These are phyloP conservation scores for Coptotermes formosanus DNA, from an alignment of 1,140 invertebrate species.

Conservation along the genomic window DNA sequence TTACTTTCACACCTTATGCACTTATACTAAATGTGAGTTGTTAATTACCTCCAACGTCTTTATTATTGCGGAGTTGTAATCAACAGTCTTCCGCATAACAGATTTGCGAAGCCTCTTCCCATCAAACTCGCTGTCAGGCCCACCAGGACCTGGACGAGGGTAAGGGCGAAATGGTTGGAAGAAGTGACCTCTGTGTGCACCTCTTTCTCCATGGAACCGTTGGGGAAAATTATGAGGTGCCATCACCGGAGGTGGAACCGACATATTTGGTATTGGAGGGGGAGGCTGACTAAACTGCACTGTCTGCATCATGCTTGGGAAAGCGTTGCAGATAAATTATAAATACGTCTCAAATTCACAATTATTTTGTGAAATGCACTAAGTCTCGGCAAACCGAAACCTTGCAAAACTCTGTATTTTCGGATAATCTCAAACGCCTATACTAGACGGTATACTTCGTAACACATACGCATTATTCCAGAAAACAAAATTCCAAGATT, in stretches of 20 bases:
- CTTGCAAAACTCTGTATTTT: too few species aligned
- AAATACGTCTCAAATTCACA: too few species aligned
- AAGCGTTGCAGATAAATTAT: not conserved
- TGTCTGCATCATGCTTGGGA: conserved; percentile 44
- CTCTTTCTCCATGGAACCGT: conserved; percentile 45
- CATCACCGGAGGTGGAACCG: conserved; percentile 49
- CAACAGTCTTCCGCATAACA: conserved; percentile 95
- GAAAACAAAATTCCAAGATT: not conserved
- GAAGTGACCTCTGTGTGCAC: conserved; percentile 47
- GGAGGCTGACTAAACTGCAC: conserved; percentile 48
- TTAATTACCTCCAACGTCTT: conserved; percentile 77
- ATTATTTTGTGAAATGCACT: too few species aligned
- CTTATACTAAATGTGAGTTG: not conserved
- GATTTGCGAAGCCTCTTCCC: conserved; percentile 94
- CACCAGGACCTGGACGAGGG: conserved; percentile 45
- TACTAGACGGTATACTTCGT: not conserved
- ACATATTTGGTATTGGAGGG: conserved; percentile 50
- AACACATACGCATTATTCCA: not conserved
- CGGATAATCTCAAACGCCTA: not conserved
- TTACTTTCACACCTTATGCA: not conserved
- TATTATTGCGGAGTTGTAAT: conserved; percentile 96
- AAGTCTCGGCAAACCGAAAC: too few species aligned
- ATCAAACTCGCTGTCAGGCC: conserved; percentile 80
- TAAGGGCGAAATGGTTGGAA: conserved; percentile 53
- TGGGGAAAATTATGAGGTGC: conserved; percentile 46